Base-by-base conservation (phyloP, 2,113 vertebrate genomes). In the Cryptomyrus ogoouensis region DNA sequence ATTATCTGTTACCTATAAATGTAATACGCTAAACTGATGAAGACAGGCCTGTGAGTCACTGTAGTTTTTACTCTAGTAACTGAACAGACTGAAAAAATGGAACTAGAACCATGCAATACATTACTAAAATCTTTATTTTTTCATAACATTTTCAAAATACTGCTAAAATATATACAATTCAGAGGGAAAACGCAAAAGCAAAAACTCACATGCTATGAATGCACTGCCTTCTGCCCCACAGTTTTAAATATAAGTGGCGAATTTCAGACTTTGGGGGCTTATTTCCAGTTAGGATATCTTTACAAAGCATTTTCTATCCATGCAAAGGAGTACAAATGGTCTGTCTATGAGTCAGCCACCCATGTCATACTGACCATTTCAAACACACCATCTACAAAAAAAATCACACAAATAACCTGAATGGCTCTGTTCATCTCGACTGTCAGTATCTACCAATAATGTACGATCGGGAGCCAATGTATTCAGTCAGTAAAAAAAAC, bases 281-380 rank as follows among this genome's bases (percentile, higher is more conserved):
- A 90, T 70, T 49, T 90, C 88, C 90, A 90, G 27, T 88, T 84
- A 84, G 6, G 86, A 70, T 62, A 89, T 83, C 58, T 44, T 58
- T 44, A 80, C 74, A 84, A 52, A 83, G 87, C n/a, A 53, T 15
- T 42, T 52, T 24, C 21, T 44, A 58, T 58, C 89, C 92, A 93
- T 94, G 94, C 93, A 92, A 91, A 92, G 89, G 70, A 66, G 89
- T 91, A 89, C 90, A 70, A 91, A 47, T 90, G 93, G 93, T 95
- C 94, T 90, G 70, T 95, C 94, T 90, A 92, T 92, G 93, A 94
- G 88, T 89, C 50, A 21, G n/a, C 13, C 6, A 35, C 27, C 93
- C 94, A 93, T 90, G 80, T 95, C 95, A 95, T 93, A 87, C 93
- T 94, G 94, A 96, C 94, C 95, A 58, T 52, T 74, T 83, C 70